Evolutionary conservation across 1,140 invertebrate genomes (phyloP).

Genomic region (Euura saliciscinereae): DNA sequence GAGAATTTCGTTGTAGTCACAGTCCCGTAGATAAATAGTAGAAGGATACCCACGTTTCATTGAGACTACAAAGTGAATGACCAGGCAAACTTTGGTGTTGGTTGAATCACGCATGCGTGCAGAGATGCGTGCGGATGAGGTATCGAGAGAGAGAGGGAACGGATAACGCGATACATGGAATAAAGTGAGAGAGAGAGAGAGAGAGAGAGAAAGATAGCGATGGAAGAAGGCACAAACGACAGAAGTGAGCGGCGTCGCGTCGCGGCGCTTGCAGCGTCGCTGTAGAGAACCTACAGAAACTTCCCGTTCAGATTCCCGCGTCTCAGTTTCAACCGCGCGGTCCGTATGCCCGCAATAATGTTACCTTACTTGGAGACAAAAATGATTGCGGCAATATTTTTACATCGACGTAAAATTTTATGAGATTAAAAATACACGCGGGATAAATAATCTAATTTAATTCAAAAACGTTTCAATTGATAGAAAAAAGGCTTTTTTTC

Average conservation of each 20-base stretch:
- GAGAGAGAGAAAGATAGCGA: not conserved
- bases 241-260: constrained; percentile 28
- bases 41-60: not conserved
- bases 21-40: not conserved
- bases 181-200: not conserved
- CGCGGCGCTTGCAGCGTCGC: not conserved
- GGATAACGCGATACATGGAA: not conserved
- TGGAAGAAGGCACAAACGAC: constrained; percentile 20
- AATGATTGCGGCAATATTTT: too few relatives aligned
- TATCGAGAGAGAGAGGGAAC: constrained; percentile 8
- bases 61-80: constrained; percentile 11
- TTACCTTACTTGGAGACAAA: not conserved
- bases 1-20: too few relatives aligned
- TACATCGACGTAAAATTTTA: too few relatives aligned
- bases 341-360: constrained; percentile 14
- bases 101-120: not conserved
- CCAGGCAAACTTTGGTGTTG: not conserved
- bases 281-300: constrained; percentile 19
- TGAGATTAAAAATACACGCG: too few relatives aligned
- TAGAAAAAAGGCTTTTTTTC: too few relatives aligned
- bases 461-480: too few relatives aligned
- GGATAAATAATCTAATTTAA: too few relatives aligned
- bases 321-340: constrained; percentile 41
- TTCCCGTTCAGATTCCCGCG: constrained; percentile 11
- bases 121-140: not conserved